A percentile compares a stretch with the other conserved stretches of the same genome.
Evolutionary conservation across 2,113 vertebrate genomes (phyloP).

Genomic region (Prietella phreatophila): DNA sequence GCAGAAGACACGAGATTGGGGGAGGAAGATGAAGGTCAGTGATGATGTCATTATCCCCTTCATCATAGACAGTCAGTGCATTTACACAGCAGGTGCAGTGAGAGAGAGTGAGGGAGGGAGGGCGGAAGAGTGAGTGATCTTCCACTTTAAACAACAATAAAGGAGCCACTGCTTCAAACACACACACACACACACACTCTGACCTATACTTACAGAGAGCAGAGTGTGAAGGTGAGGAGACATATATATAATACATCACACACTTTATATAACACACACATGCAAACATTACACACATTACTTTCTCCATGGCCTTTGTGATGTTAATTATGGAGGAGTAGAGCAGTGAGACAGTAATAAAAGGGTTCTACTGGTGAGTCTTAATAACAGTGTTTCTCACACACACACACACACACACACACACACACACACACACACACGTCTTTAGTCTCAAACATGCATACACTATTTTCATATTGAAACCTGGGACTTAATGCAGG

Average conservation of each 20-base stretch:
- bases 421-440: not conserved
- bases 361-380: not conserved
- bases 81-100: slow-evolving; percentile 1
- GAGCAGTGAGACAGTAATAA: not conserved
- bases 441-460: not conserved
- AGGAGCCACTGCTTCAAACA: not conserved
- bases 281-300: not conserved
- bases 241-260: slow-evolving; percentile 16
- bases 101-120: too few relatives aligned
- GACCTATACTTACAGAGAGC: slow-evolving; percentile 36
- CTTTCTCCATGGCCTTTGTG: not conserved
- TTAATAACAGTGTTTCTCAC: slow-evolving; percentile 11
- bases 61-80: not conserved
- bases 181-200: slow-evolving; percentile 42
- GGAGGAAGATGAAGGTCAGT: not conserved
- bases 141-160: not conserved
- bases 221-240: not conserved
- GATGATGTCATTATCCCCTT: not conserved
- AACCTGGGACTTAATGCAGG: not conserved
- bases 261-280: not conserved
- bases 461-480: not conserved
- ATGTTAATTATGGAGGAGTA: not conserved
- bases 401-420: too few relatives aligned
- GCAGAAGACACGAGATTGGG: not conserved
- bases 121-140: slow-evolving; percentile 13